Conservation (phyloP, 2,797 vertebrate species). For the Syncerus caffer region DNA sequence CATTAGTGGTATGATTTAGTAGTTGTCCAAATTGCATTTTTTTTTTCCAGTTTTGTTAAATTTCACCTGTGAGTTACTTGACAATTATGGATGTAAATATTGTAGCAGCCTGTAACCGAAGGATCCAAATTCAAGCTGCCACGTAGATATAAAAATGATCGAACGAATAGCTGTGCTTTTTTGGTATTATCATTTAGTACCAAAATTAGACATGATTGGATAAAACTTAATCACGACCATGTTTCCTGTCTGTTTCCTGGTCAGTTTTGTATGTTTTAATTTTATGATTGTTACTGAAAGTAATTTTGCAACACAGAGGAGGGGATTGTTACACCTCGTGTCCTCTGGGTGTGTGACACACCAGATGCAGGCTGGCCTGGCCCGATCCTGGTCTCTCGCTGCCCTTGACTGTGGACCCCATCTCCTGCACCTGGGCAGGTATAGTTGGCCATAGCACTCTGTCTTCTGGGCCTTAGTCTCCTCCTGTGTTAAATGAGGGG, state of each 20-base stretch:
- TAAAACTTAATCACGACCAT: background rate
- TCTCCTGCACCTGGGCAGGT: rapidly evolving
- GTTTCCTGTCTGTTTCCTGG: background rate
- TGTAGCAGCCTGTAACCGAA: background rate
- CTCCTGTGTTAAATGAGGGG: background rate
- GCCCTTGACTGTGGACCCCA: background rate
- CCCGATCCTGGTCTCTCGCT: background rate
- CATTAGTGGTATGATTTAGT: background rate
- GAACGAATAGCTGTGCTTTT: background rate
- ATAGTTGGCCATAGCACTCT: background rate
- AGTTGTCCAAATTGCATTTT: background rate
- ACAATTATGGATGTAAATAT: background rate
- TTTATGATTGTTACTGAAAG: background rate
- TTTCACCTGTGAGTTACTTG: background rate
- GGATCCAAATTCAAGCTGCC: background rate
- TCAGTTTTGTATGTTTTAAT: background rate
- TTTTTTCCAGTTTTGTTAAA: background rate
- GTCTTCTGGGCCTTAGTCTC: background rate
- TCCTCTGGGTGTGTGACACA: background rate
- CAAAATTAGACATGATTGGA: background rate
- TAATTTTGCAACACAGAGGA: background rate
- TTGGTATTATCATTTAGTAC: background rate
- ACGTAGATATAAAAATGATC: background rate
- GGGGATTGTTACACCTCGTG: background rate
- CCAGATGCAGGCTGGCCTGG: rapidly evolving